A percentile compares a stretch with the other conserved stretches of the same genome.
Conservation (phyloP, 2,113 vertebrate genomes). For the Cyprinodon variegatus region DNA sequence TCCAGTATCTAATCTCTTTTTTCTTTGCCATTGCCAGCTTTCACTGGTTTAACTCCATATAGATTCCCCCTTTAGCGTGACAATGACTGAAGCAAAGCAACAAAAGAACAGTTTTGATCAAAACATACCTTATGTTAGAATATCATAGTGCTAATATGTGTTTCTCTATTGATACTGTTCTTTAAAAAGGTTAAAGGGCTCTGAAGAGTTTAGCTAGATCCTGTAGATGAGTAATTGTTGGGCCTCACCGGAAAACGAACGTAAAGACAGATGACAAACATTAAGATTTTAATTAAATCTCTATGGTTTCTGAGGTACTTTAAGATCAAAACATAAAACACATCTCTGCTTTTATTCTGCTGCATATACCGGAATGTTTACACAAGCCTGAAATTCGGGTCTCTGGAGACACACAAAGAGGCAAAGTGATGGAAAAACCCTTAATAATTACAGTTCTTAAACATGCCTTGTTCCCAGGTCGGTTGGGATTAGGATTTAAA, state of each 20-base stretch:
- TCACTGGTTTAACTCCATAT: no score
- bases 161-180: no score
- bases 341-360: not conserved
- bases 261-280: not conserved
- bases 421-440: conserved; percentile 3
- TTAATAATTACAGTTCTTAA: conserved; percentile 8
- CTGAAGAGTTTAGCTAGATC: not conserved
- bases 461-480: not conserved
- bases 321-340: conserved; percentile 2
- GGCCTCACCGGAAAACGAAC: not conserved
- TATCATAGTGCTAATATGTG: no score
- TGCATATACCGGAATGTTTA: not conserved
- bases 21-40: no score
- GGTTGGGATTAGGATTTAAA: conserved; percentile 9
- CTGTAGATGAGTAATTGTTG: not conserved
- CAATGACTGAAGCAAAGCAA: not conserved
- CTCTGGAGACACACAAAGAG: not conserved
- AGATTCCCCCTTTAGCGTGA: no score
- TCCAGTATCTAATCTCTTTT: no score
- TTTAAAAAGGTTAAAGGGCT: not conserved
- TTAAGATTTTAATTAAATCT: not conserved
- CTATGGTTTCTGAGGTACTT: conserved; percentile 1
- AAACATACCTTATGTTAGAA: not conserved
- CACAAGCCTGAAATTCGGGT: not conserved
- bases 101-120: not conserved